Evolutionary conservation across 2,888 invertebrate species (phyloP).

Genomic region (Strigamia transsilvanica): DNA sequence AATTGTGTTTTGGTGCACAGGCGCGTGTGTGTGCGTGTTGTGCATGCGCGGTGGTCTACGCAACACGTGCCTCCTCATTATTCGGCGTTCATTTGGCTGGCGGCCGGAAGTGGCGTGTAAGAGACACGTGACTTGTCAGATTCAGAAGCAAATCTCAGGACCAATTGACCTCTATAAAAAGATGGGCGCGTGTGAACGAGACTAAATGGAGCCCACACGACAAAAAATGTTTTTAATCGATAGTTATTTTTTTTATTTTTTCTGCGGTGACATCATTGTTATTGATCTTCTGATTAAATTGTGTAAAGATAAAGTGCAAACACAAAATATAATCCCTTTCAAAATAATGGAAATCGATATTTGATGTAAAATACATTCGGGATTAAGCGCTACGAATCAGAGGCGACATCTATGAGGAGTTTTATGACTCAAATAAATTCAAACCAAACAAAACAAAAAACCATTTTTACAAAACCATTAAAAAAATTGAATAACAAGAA

Average conservation of each 20-base stretch:
- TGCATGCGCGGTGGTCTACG: slow-evolving; percentile 26
- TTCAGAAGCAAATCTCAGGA: slow-evolving; percentile 30
- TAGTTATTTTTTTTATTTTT: neutral
- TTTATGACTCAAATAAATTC: neutral
- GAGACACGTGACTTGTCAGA: slow-evolving; percentile 21
- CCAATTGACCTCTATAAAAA: slow-evolving; percentile 30
- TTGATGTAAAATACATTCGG: neutral
- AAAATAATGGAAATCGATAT: neutral
- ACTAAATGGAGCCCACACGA: slow-evolving; percentile 26
- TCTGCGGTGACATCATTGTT: neutral
- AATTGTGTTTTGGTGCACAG: slow-evolving; percentile 18
- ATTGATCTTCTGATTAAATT: slow-evolving; percentile 1
- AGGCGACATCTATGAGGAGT: neutral
- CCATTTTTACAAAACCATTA: too few relatives aligned
- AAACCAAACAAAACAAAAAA: too few relatives aligned
- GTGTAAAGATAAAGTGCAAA: neutral
- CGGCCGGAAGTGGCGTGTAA: slow-evolving; percentile 30
- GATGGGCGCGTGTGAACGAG: slow-evolving; percentile 30
- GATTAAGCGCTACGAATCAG: neutral
- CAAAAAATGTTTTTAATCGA: slow-evolving; percentile 13
- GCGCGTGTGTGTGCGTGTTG: slow-evolving; percentile 44
- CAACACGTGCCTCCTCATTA: slow-evolving; percentile 17
- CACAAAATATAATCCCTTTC: neutral
- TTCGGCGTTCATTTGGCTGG: slow-evolving; percentile 16
- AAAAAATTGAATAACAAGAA: neutral